These are phyloP conservation scores for Rhinoptilus africanus DNA, from an alignment of 2,113 vertebrate species.

Conservation along the genomic window DNA sequence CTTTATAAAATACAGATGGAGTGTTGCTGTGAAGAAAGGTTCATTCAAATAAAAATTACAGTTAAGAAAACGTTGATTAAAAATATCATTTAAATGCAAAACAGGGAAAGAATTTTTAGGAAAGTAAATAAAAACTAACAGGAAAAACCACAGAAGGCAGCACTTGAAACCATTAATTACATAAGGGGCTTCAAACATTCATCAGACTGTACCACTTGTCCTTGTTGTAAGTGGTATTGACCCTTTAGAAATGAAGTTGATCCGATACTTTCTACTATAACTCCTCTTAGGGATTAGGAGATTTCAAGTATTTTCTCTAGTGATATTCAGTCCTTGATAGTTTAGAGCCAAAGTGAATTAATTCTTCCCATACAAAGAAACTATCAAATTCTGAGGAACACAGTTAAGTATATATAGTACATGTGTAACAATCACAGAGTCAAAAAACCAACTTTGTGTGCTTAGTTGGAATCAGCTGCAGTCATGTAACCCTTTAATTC, in stretches of 20 bases:
- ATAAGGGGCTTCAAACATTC: conserved; percentile 50
- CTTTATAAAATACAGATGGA: not conserved
- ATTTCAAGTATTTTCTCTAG: conserved; percentile 59
- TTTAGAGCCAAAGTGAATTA: conserved; percentile 64
- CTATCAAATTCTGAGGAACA: conserved; percentile 54
- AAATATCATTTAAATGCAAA: conserved; percentile 41
- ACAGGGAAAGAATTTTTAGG: not conserved
- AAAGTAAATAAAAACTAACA: conserved; percentile 34
- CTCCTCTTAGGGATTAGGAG: conserved; percentile 46
- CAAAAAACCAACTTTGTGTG: not conserved
- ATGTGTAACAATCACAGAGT: not conserved
- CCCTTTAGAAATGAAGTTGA: conserved; percentile 59
- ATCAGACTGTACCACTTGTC: conserved; percentile 35
- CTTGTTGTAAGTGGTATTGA: conserved; percentile 48
- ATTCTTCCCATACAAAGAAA: conserved; percentile 63
- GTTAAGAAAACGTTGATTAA: not conserved
- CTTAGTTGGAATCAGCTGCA: conserved; percentile 30
- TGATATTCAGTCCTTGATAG: conserved; percentile 52
- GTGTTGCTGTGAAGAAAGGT: not conserved
- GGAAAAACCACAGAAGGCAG: conserved; percentile 18
- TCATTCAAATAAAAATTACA: not conserved
- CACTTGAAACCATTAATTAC: conserved; percentile 52
- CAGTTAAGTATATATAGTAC: not conserved
- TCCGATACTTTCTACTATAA: conserved; percentile 38
- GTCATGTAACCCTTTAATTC: conserved; percentile 5